Conservation (phyloP, 2,888 invertebrate species). For the Ferrisia virgata region DNA sequence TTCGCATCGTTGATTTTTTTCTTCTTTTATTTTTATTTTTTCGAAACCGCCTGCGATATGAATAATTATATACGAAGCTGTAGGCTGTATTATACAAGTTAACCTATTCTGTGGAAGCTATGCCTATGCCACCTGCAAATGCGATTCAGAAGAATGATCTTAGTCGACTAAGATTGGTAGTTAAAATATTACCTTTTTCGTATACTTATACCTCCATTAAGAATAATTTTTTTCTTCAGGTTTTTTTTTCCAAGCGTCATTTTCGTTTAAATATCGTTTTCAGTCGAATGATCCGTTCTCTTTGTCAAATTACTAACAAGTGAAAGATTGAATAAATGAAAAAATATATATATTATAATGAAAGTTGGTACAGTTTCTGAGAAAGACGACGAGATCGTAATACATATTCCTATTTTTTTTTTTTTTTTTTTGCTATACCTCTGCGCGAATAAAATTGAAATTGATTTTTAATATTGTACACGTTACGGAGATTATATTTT, state of each 20-base stretch:
- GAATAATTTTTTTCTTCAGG: neutral
- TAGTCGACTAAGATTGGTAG: neutral
- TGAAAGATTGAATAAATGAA: neutral
- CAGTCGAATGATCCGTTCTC: neutral
- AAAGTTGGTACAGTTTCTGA: too few relatives aligned
- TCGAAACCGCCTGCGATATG: neutral
- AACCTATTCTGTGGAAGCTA: too few relatives aligned
- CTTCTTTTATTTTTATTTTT: neutral
- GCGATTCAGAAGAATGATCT: too few relatives aligned
- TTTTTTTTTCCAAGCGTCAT: neutral
- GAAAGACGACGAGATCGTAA: too few relatives aligned
- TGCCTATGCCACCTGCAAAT: too few relatives aligned
- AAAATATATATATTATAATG: neutral
- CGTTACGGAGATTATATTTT: neutral
- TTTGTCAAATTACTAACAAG: neutral
- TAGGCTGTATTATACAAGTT: too few relatives aligned
- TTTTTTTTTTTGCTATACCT: neutral
- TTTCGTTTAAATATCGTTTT: neutral
- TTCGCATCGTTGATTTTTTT: neutral
- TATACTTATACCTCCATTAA: neutral
- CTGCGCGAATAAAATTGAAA: neutral
- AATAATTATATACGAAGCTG: neutral
- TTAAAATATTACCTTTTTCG: neutral
- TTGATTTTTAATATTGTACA: constrained; percentile 6
- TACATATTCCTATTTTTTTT: too few relatives aligned